Percentiles rank a stretch among this genome's conserved stretches.
These are phyloP conservation scores for Drosophila nigrodunni DNA, from an alignment of 1,140 invertebrate genomes.

Conservation along the genomic window DNA sequence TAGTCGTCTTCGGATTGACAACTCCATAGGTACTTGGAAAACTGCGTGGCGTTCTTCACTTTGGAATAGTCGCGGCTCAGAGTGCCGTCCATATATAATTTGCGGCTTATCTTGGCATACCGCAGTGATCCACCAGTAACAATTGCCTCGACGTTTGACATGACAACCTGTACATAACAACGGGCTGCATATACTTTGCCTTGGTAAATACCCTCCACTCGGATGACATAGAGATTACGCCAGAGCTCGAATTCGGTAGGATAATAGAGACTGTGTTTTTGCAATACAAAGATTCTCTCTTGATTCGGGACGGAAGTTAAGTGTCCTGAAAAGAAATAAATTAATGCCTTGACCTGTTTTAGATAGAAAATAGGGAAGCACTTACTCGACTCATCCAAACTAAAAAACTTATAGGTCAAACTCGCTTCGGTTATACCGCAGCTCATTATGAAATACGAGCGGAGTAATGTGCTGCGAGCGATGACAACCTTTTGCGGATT, in stretches of 20 bases:
- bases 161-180: slow-evolving; percentile 40
- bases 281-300: not conserved
- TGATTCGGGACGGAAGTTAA: not conserved
- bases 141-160: slow-evolving; percentile 33
- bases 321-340: not conserved
- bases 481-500: not conserved
- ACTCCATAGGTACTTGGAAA: slow-evolving; percentile 37
- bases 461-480: not conserved
- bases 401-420: slow-evolving; percentile 1
- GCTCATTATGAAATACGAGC: not conserved
- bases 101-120: not conserved
- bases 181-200: slow-evolving; percentile 15
- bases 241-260: slow-evolving; percentile 2
- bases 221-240: slow-evolving; percentile 28
- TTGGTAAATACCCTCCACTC: not conserved
- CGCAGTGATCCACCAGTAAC: slow-evolving; percentile 24
- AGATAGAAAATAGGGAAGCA: not conserved
- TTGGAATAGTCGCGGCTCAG: slow-evolving; percentile 54
- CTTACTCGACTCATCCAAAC: slow-evolving; percentile 1
- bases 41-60: slow-evolving; percentile 7
- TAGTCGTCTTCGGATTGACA: slow-evolving; percentile 29
- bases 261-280: slow-evolving; percentile 9
- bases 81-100: slow-evolving; percentile 36
- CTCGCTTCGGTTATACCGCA: not conserved
- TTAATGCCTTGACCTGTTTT: not conserved